These are phyloP conservation scores for Pararge aegeria DNA, from an alignment of 1,140 invertebrate species.

Conservation along the genomic window DNA sequence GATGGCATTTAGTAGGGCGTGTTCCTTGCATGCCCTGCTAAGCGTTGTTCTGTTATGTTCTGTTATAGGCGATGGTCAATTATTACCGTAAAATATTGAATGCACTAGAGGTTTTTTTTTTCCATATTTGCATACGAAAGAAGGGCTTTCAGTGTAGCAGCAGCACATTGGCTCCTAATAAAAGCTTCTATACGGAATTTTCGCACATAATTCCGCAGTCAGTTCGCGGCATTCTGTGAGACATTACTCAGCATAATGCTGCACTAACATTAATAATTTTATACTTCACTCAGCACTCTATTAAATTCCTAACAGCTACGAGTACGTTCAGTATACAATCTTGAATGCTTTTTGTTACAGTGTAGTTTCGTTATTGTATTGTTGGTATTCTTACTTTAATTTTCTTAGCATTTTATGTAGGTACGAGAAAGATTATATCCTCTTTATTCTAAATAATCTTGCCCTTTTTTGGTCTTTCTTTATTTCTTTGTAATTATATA, in stretches of 20 bases:
- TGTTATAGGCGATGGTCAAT: too few relatives aligned
- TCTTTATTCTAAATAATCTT: too few relatives aligned
- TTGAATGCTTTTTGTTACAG: conserved; percentile 22
- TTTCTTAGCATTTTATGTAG: background rate
- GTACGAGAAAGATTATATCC: too few relatives aligned
- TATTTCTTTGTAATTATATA: too few relatives aligned
- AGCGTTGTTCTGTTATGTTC: too few relatives aligned
- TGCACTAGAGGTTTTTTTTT: background rate
- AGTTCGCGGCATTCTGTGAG: conserved; percentile 31
- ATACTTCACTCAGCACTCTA: conserved; percentile 33
- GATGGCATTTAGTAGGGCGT: too few relatives aligned
- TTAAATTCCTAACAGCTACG: conserved; percentile 26
- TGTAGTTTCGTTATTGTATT: conserved; percentile 13
- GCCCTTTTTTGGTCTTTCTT: too few relatives aligned
- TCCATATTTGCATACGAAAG: background rate
- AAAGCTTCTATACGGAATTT: conserved; percentile 14
- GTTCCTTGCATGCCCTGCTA: too few relatives aligned
- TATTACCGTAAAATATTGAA: too few relatives aligned
- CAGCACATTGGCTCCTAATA: background rate
- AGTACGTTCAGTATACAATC: background rate
- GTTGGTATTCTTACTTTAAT: background rate
- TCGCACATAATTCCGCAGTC: conserved; percentile 39
- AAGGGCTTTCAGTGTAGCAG: background rate
- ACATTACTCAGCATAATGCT: conserved; percentile 25
- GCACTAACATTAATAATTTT: conserved; percentile 35